Evolutionary conservation across 2,888 invertebrate genomes (phyloP), one percentile per base, ranked within the genome.

Genomic region (Buathra laborator): DNA sequence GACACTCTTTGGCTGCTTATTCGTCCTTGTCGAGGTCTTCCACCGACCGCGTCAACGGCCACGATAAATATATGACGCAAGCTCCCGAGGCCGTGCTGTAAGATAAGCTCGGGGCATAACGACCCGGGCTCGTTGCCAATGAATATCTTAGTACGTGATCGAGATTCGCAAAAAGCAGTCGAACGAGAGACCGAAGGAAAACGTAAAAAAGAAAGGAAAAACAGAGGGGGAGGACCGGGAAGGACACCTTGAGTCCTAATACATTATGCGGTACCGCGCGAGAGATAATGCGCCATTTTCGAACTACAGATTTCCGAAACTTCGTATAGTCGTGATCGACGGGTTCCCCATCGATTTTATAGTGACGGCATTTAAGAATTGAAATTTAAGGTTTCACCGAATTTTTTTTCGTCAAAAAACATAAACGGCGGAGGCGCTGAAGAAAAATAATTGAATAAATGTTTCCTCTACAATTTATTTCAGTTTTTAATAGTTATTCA

Each of bases 1-100:
- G 59, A 53, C 70, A 37, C 76, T 77, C 78, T 85, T 83, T 68
- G 75, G 68, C 37, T 62, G 88, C 79, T 82, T 76, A 71, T 85
- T 89, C 92, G 91, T 91, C 92, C 91, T 93, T 93, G 92, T 87
- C 90, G 92, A 92, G 93, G 92, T 93, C 91, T 89, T 91, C 91
- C 89, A 91, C 90, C 92, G 77, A 59, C 74, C 76, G 78, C 80
- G 93, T 92, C 91, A 92, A 92, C 88, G 91, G 86, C 92, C 90
- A 85, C 59, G 85, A 88, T 88, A 90, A 92, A 87, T 91, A 91
- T 91, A 90, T 92, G 91, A 92, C 92, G 92, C 92, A 92, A 92
- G 92, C 82, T 74, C 81, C 43, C 72, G 37, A 51, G 71, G 74
- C 81, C 81, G 77, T 86, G 87, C 81, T 66, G 86, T 87, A 81